Base-by-base conservation (phyloP, 2,797 vertebrate species). In the Malurus splendens region DNA sequence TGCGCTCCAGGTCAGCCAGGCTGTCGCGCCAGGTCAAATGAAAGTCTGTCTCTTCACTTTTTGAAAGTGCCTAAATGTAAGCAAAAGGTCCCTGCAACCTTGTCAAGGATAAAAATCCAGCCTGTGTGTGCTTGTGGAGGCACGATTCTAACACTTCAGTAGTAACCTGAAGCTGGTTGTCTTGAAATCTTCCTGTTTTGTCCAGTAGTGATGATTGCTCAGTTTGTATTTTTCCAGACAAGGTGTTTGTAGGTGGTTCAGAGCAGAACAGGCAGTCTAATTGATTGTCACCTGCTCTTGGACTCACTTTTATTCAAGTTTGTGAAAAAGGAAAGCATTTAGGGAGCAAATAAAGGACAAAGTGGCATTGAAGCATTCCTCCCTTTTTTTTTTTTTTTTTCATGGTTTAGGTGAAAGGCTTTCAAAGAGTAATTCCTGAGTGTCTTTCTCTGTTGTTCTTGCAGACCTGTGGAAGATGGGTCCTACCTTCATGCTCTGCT, bases 131-230 rank as follows among this genome's bases (percentile, higher is more conserved):
- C 62, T 73, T 83, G 80, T 41, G 67, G 77, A 75, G 87, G 25
- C 71, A 44, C 0, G 0, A 73, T 70, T 81, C 39, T 87, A 86
- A 76, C n/a, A 23, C 64, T 64, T 54, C 38, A 62, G 72, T 86
- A 73, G 80, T 76, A 89, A 92, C 74, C 55, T 86, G 39, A 81
- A 79, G 71, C 74, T 48, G 25, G 44, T 83, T 83, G 90, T 94
- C 90, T 90, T 90, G 82, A 93, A 87, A 92, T 87, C 94, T 93
- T 95, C 92, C 90, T 95, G 90, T 90, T 94, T 95, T 89, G 75
- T 93, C 93, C 93, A 89, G 51, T 14, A 60, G 71, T 51, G 64
- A 48, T 86, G 66, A 68, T 80, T 66, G 80, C 73, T 87, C 64
- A 19, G 74, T 71, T 92, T 9, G 1, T 81, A 3, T 90, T 77